phyloP scores from a whole-genome alignment of 2,797 vertebrate genomes.

The Zalophus californianus region DNA sequence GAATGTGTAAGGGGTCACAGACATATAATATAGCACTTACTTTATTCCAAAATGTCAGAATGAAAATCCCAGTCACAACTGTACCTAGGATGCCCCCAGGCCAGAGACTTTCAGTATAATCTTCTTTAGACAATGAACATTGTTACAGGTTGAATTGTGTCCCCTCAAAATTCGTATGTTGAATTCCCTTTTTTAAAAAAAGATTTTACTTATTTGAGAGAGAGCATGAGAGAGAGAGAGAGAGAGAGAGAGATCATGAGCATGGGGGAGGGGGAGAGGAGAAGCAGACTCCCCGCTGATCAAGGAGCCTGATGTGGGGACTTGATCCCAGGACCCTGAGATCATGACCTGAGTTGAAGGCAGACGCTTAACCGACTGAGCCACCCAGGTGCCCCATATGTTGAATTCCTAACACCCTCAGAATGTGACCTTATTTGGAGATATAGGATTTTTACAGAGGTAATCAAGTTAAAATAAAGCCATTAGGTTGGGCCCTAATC shows the following conservation, averaged over 20 bases:
- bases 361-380: no score
- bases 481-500: not conserved
- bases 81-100: not conserved
- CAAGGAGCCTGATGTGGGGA: no score
- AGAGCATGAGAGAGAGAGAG: no score
- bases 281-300: not conserved
- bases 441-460: not conserved
- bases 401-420: not conserved
- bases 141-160: not conserved
- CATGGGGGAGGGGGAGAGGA: not conserved
- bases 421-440: not conserved
- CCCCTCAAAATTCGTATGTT: not conserved
- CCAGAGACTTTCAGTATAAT: not conserved
- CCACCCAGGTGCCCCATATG: not conserved
- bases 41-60: not conserved
- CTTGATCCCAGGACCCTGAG: no score
- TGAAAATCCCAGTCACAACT: not conserved
- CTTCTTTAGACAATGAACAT: not conserved
- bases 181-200: not conserved
- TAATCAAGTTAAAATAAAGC: not conserved
- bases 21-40: not conserved
- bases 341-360: not conserved
- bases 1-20: not conserved
- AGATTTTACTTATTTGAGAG: no score
- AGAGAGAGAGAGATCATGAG: no score